phyloP scores from a whole-genome alignment of 1,140 invertebrate species.

The Anoplolepis gracilipes region DNA sequence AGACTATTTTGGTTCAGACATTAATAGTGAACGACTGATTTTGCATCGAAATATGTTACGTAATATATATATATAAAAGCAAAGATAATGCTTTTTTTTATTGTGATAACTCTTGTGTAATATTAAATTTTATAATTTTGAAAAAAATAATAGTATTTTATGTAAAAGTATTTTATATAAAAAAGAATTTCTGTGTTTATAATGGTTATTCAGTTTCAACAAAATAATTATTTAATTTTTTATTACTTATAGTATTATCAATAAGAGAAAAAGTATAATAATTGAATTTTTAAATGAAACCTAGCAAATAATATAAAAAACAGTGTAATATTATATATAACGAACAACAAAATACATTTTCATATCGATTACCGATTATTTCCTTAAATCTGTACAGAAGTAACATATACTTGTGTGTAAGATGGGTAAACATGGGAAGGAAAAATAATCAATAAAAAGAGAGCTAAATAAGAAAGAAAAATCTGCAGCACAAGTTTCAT shows the following conservation, averaged over 20 bases:
- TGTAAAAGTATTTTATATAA: neutral
- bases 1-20: too few species aligned
- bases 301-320: neutral
- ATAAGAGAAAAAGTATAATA: slow-evolving; percentile 11
- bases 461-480: neutral
- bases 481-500: neutral
- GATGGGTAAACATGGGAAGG: neutral
- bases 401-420: neutral
- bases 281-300: neutral
- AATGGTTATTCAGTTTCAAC: neutral
- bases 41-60: too few species aligned
- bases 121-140: neutral
- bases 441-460: too few species aligned
- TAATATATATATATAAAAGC: neutral
- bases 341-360: neutral
- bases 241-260: neutral
- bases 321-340: neutral
- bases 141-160: neutral
- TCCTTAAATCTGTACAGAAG: neutral
- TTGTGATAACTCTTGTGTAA: neutral
- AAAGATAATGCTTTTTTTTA: too few species aligned
- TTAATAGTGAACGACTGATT: too few species aligned
- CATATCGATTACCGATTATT: neutral
- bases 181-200: neutral
- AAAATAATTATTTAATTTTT: neutral